phyloP scores from a whole-genome alignment of 2,113 vertebrate species.

The Xiphophorus couchianus region DNA sequence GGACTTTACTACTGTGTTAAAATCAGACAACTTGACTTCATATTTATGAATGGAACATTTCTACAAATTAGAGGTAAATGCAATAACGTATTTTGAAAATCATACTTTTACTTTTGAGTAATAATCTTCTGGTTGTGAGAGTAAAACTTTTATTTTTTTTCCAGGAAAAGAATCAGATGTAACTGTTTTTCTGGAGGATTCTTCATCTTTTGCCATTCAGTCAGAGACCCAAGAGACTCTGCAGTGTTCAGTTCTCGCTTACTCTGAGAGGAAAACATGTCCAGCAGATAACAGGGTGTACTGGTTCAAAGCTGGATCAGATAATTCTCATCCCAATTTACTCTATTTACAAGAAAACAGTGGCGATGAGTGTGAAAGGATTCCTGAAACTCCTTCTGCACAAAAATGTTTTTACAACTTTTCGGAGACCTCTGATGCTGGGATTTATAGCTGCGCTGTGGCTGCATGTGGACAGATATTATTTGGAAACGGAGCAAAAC shows the following conservation, averaged over 20 bases:
- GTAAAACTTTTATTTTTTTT: neutral
- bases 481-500: slow-evolving; percentile 43
- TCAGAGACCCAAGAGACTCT: slow-evolving; percentile 43
- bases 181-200: neutral
- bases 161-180: slow-evolving; percentile 4
- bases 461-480: slow-evolving; percentile 40
- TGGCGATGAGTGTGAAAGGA: rapidly evolving
- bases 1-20: slow-evolving; percentile 37
- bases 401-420: slow-evolving; percentile 27
- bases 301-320: slow-evolving; percentile 17
- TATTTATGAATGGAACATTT: slow-evolving; percentile 1
- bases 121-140: neutral
- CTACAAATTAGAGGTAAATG: slow-evolving; percentile 14
- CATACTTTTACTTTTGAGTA: neutral
- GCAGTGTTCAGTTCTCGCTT: slow-evolving; percentile 34
- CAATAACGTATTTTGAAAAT: neutral
- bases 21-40: neutral
- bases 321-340: neutral
- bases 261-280: slow-evolving; percentile 4
- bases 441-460: slow-evolving; percentile 51
- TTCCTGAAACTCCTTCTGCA: neutral
- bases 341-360: neutral
- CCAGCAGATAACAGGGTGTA: slow-evolving; percentile 5
- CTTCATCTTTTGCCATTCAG: slow-evolving; percentile 1
- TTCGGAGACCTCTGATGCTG: slow-evolving; percentile 30